These are phyloP conservation scores for Philopotamus ludificatus DNA, from an alignment of 1,140 invertebrate species.

Conservation along the genomic window DNA sequence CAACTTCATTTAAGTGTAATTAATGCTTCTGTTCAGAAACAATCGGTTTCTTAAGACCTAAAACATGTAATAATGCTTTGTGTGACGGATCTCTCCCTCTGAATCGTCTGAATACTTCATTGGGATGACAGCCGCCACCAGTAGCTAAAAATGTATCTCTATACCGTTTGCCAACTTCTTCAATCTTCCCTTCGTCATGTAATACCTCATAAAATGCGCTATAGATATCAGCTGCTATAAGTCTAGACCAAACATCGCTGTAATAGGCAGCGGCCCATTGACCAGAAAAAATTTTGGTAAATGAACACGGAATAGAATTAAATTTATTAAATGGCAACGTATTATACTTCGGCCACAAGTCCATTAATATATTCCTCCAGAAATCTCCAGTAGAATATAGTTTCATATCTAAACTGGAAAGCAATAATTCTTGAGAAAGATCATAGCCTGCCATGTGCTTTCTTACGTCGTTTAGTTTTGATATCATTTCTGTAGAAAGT, in stretches of 20 bases:
- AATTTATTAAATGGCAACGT: conserved; percentile 71
- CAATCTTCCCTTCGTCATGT: conserved; percentile 53
- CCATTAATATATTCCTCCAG: conserved; percentile 75
- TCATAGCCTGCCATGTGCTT: conserved; percentile 77
- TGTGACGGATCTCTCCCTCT: conserved; percentile 86
- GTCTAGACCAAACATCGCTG: conserved; percentile 75
- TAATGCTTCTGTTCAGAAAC: conserved; percentile 1
- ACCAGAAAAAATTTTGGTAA: conserved; percentile 70
- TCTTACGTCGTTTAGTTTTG: conserved; percentile 63
- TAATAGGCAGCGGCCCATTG: conserved; percentile 76
- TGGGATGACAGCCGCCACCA: conserved; percentile 76
- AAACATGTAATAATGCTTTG: conserved; percentile 72
- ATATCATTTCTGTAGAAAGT: conserved; percentile 65
- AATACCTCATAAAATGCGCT: conserved; percentile 77
- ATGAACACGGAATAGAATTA: conserved; percentile 77
- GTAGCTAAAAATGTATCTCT: conserved; percentile 81
- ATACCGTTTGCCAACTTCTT: conserved; percentile 68
- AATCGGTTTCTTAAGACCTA: conserved; percentile 55
- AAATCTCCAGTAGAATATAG: conserved; percentile 74
- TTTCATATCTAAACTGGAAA: conserved; percentile 82
- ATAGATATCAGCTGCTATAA: conserved; percentile 88
- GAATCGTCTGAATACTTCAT: conserved; percentile 86
- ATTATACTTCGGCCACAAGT: conserved; percentile 76
- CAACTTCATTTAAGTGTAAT: too few relatives aligned
- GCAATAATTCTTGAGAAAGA: conserved; percentile 79